These are phyloP conservation scores for Gymnopithys bicolor DNA, from an alignment of 2,797 vertebrate genomes.

Conservation along the genomic window DNA sequence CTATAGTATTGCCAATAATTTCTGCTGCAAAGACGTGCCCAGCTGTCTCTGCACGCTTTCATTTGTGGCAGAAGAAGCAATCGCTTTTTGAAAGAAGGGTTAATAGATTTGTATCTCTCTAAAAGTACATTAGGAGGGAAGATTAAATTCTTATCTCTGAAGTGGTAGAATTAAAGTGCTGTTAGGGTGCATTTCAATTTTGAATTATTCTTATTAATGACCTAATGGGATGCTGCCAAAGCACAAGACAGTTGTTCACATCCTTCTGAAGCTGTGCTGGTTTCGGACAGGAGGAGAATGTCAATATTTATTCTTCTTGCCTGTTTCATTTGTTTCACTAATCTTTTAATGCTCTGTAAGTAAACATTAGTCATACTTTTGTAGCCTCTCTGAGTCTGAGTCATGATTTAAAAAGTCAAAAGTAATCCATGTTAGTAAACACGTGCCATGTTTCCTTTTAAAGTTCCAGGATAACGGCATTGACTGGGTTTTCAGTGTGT, in stretches of 20 bases:
- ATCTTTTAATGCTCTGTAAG: background rate
- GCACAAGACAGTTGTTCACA: background rate
- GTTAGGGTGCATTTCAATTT: background rate
- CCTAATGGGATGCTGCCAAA: background rate
- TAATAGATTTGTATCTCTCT: background rate
- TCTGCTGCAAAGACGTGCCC: background rate
- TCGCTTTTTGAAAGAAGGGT: background rate
- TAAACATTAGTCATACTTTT: background rate
- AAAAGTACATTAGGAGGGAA: background rate
- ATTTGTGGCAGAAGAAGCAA: background rate
- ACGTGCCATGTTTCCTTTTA: background rate
- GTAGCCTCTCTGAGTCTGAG: background rate
- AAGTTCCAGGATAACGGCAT: background rate
- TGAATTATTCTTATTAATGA: slow-evolving; percentile 22
- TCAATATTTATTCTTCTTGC: slow-evolving; percentile 14
- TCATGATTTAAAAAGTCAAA: background rate
- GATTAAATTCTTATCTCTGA: slow-evolving; percentile 5
- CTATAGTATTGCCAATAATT: background rate
- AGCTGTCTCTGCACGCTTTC: background rate
- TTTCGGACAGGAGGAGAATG: background rate
- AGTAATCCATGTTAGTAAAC: background rate
- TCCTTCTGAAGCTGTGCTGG: background rate
- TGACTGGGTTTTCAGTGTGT: background rate
- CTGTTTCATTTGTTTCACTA: background rate
- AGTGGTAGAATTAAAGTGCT: background rate